Evolutionary conservation across 2,888 invertebrate species (phyloP).

Genomic region (Chymomyza fuscimana): DNA sequence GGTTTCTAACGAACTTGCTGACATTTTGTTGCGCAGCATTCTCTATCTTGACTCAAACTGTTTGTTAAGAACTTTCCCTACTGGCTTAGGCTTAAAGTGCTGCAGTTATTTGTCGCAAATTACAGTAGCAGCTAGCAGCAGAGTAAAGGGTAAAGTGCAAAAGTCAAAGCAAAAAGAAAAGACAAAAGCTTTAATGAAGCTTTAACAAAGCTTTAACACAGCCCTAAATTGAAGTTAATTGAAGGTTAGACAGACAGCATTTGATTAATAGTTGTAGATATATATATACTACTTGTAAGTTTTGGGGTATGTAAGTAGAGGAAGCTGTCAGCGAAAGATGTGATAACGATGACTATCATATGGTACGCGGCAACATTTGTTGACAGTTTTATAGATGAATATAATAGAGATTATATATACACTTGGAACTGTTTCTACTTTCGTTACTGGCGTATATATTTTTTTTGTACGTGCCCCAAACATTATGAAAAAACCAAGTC

Average conservation of each 20-base stretch:
- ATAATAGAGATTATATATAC: not conserved
- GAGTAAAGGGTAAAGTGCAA: not conserved
- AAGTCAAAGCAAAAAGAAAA: not conserved
- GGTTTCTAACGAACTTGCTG: constrained; percentile 1
- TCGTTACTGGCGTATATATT: too few relatives aligned
- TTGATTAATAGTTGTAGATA: not conserved
- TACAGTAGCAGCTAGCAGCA: not conserved
- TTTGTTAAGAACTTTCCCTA: not conserved
- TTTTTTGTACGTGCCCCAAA: too few relatives aligned
- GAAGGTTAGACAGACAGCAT: not conserved
- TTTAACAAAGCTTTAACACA: not conserved
- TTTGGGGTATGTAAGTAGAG: not conserved
- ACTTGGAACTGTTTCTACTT: not conserved
- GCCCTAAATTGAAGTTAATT: not conserved
- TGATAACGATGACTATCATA: not conserved
- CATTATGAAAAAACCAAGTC: not conserved
- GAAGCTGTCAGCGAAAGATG: not conserved
- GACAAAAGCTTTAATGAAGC: not conserved
- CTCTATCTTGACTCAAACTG: not conserved
- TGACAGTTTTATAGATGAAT: not conserved
- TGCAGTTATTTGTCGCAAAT: constrained; percentile 6
- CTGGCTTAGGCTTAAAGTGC: constrained; percentile 1
- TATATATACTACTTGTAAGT: not conserved
- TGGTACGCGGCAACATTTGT: not conserved
- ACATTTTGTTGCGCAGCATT: constrained; percentile 3